Conservation (phyloP, 2,888 invertebrate genomes). For the Conomelus anceps region DNA sequence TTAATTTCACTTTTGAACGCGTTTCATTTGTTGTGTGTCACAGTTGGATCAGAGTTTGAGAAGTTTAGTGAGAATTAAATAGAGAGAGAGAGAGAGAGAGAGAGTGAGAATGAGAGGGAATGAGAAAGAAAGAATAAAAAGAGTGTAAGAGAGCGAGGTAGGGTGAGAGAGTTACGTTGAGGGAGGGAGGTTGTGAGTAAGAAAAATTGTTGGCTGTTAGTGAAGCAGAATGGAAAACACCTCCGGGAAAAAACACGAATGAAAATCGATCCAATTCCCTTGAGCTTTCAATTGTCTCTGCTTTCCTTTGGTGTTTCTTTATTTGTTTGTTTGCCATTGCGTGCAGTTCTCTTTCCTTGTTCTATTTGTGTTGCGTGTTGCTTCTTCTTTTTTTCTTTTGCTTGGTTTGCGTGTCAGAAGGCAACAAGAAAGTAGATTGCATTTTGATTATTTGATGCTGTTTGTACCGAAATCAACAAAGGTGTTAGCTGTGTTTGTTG, state of each 20-base stretch:
- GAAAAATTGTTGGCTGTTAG: background rate
- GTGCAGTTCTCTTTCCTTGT: background rate
- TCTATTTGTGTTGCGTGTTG: background rate
- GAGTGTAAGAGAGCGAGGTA: background rate
- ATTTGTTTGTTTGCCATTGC: background rate
- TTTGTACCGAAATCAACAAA: background rate
- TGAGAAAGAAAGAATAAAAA: background rate
- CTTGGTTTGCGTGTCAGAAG: background rate
- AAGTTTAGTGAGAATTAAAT: background rate
- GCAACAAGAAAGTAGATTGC: background rate
- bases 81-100: background rate
- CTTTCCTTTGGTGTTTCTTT: background rate
- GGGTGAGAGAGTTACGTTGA: no score
- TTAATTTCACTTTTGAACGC: no score
- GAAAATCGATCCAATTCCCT: background rate
- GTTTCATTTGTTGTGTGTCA: no score
- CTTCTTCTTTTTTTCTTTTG: background rate
- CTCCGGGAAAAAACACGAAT: background rate
- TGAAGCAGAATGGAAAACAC: background rate
- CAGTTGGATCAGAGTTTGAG: no score
- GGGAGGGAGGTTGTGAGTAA: background rate
- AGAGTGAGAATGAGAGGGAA: background rate
- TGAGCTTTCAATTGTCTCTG: background rate
- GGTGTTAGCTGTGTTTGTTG: background rate
- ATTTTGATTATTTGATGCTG: background rate